Percentiles rank a stretch among this genome's conserved stretches.
phyloP scores from a whole-genome alignment of 2,113 vertebrate species.

The Catharus minimus region DNA sequence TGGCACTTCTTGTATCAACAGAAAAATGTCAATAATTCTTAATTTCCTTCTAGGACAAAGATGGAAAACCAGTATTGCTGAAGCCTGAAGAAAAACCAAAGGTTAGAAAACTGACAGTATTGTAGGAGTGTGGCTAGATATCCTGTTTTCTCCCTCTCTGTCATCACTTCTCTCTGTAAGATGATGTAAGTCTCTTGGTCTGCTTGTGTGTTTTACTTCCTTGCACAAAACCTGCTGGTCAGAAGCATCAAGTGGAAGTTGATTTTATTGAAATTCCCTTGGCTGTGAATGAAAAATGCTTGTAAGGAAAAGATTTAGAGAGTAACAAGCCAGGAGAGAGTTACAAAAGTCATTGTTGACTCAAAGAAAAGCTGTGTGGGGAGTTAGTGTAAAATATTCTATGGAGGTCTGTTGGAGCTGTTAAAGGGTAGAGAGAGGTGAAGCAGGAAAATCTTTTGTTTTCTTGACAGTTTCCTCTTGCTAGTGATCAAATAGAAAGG shows the following conservation, averaged over 20 bases:
- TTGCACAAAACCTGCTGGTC: neutral
- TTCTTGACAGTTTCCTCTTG: neutral
- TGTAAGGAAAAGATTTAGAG: neutral
- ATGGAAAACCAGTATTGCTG: slow-evolving; percentile 68
- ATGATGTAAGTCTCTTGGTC: neutral
- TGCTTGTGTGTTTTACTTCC: neutral
- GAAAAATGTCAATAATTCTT: neutral
- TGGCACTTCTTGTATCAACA: neutral
- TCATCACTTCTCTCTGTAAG: neutral
- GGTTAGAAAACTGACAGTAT: slow-evolving; percentile 58
- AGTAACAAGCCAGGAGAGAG: neutral
- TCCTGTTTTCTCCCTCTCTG: neutral
- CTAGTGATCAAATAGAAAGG: neutral
- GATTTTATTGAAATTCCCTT: neutral
- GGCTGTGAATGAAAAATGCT: neutral
- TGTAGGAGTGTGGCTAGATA: neutral
- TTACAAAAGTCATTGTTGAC: neutral
- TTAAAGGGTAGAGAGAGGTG: neutral
- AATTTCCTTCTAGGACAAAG: slow-evolving; percentile 71
- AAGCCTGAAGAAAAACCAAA: slow-evolving; percentile 71
- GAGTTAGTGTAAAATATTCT: no score
- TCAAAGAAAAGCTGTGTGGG: neutral
- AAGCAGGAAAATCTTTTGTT: neutral
- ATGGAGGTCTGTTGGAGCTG: neutral
- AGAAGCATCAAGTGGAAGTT: neutral